Evolutionary conservation across 1,140 invertebrate genomes (phyloP).

Genomic region (Brachionus rubens): DNA sequence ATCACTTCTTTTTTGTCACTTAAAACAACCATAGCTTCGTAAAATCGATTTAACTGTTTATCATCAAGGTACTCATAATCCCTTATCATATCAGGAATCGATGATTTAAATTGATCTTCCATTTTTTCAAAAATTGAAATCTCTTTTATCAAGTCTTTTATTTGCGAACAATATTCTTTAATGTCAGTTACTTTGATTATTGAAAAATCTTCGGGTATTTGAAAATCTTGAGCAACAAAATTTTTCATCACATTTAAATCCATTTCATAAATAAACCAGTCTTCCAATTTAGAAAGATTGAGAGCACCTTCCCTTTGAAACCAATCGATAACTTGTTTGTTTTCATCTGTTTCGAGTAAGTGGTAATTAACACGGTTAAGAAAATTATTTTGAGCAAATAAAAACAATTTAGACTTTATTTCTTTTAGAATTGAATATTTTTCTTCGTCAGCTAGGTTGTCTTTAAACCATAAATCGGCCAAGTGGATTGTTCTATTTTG

Average conservation of each 20-base stretch:
- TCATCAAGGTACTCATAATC: slow-evolving; percentile 16
- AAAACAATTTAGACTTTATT: slow-evolving; percentile 7
- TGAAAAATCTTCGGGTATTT: background rate
- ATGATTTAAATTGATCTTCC: slow-evolving; percentile 27
- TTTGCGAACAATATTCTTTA: background rate
- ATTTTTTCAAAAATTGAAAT: slow-evolving; percentile 42
- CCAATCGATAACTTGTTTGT: slow-evolving; percentile 10
- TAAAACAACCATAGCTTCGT: slow-evolving; percentile 26
- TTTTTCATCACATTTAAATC: background rate
- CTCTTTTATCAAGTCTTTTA: slow-evolving; percentile 19
- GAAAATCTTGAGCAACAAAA: background rate
- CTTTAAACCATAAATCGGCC: background rate
- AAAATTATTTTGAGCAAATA: background rate
- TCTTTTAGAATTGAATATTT: background rate
- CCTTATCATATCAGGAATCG: background rate
- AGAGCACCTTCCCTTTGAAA: background rate
- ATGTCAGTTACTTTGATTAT: slow-evolving; percentile 30
- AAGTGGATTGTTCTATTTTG: slow-evolving; percentile 26
- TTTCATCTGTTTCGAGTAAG: background rate
- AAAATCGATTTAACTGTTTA: background rate
- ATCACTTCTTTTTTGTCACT: slow-evolving; percentile 29
- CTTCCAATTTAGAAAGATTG: slow-evolving; percentile 32
- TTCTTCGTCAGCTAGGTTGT: background rate
- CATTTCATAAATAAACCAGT: slow-evolving; percentile 44
- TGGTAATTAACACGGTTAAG: slow-evolving; percentile 26